These are phyloP conservation scores for Aleiodes sp. DNA, from an alignment of 1,140 invertebrate species.

Conservation along the genomic window DNA sequence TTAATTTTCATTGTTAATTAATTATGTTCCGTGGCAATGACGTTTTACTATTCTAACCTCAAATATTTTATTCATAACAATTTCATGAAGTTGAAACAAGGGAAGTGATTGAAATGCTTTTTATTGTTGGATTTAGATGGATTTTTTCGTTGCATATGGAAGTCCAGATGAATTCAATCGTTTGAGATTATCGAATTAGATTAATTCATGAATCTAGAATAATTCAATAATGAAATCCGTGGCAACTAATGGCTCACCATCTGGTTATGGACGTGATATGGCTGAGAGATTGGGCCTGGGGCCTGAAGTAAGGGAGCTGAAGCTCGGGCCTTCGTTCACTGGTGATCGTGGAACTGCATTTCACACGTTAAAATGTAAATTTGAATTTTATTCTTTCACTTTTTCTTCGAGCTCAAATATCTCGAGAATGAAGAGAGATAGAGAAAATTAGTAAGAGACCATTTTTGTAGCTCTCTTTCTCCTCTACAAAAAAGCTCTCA, in stretches of 20 bases:
- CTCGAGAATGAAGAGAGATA: too few species aligned
- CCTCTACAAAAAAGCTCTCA: too few species aligned
- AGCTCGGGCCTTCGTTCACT: slow-evolving; percentile 83
- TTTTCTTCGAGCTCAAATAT: too few species aligned
- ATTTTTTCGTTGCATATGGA: neutral
- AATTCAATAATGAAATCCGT: slow-evolving; percentile 13
- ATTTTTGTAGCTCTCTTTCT: too few species aligned
- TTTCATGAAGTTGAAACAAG: neutral
- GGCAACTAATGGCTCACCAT: neutral
- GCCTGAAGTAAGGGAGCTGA: slow-evolving; percentile 80
- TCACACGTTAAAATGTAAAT: slow-evolving; percentile 89
- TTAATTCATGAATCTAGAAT: neutral
- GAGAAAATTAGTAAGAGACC: too few species aligned
- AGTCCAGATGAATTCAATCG: neutral
- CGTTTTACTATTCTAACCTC: neutral
- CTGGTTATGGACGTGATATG: slow-evolving; percentile 61
- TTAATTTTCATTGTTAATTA: neutral
- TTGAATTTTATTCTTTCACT: slow-evolving; percentile 13
- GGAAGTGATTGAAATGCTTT: neutral
- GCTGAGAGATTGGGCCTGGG: slow-evolving; percentile 80
- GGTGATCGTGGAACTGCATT: slow-evolving; percentile 73
- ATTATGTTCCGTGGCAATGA: neutral
- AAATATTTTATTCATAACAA: neutral
- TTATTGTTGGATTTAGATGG: neutral
- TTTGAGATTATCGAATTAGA: neutral